A percentile compares a stretch with the other conserved stretches of the same genome.
Evolutionary conservation across 1,140 invertebrate species (phyloP).

Genomic region (Hydropsyche tenuis): DNA sequence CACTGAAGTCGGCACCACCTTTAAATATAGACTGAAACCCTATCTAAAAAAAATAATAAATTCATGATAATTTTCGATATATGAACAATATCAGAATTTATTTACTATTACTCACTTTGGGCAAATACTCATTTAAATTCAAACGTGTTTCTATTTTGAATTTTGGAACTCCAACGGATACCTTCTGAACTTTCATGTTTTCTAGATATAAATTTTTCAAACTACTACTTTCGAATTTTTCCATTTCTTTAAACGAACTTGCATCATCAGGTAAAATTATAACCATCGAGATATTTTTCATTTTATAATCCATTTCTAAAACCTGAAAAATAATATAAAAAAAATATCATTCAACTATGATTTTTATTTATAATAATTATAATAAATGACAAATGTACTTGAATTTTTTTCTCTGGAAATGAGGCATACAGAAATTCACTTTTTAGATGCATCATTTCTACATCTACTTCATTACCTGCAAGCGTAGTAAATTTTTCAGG

Average conservation of each 20-base stretch:
- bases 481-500: slow-evolving; percentile 33
- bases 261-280: slow-evolving; percentile 69
- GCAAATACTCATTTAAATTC: background rate
- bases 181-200: too few species aligned
- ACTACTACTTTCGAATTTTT: slow-evolving; percentile 44
- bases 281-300: slow-evolving; percentile 66
- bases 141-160: too few species aligned
- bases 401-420: slow-evolving; percentile 39
- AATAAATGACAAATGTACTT: background rate
- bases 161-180: too few species aligned
- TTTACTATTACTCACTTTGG: slow-evolving; percentile 18
- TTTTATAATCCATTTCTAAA: slow-evolving; percentile 67
- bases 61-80: too few species aligned
- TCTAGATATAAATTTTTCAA: too few species aligned
- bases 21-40: slow-evolving; percentile 63
- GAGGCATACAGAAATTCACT: slow-evolving; percentile 38
- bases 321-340: slow-evolving; percentile 54
- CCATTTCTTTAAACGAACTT: slow-evolving; percentile 61
- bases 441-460: slow-evolving; percentile 40
- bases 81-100: too few species aligned
- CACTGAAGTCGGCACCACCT: slow-evolving; percentile 67
- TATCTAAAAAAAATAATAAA: too few species aligned
- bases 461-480: slow-evolving; percentile 32
- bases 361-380: background rate
- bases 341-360: background rate